phyloP scores from a whole-genome alignment of 2,888 invertebrate genomes.

The Orthosia cruda region DNA sequence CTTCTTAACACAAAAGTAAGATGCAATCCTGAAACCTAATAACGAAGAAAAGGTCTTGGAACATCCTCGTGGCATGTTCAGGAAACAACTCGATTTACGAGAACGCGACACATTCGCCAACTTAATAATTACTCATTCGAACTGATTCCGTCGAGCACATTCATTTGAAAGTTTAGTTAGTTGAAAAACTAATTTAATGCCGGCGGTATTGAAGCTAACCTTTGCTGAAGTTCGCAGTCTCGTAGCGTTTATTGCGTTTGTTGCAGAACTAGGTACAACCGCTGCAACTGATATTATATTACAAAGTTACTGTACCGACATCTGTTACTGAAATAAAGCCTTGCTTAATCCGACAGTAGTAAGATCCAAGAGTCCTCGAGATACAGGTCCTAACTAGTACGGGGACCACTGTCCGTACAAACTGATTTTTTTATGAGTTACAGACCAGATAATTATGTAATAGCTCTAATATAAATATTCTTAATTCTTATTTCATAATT shows the following conservation, averaged over 20 bases:
- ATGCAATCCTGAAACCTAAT: slow-evolving; percentile 16
- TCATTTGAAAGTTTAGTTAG: slow-evolving; percentile 35
- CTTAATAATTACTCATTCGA: slow-evolving; percentile 57
- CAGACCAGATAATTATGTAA: no score
- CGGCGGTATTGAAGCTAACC: slow-evolving; percentile 35
- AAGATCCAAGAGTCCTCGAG: no score
- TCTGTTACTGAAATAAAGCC: background rate
- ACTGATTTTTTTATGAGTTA: no score
- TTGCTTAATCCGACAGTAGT: background rate
- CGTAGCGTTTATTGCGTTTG: slow-evolving; percentile 44
- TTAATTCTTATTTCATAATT: no score
- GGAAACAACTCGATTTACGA: slow-evolving; percentile 29
- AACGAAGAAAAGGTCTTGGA: slow-evolving; percentile 4
- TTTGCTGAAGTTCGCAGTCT: slow-evolving; percentile 41
- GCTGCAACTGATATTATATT: slow-evolving; percentile 33
- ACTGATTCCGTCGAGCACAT: slow-evolving; percentile 38
- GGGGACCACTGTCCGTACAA: no score
- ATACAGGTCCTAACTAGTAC: no score
- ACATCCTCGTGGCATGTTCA: slow-evolving; percentile 7
- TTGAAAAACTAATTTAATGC: slow-evolving; percentile 61
- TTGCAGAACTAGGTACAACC: slow-evolving; percentile 28
- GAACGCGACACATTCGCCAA: slow-evolving; percentile 39
- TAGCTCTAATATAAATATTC: no score
- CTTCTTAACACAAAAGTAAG: slow-evolving; percentile 18
- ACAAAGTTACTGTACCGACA: slow-evolving; percentile 10